Conservation (phyloP, 2,888 invertebrate genomes). For the Ormia ochracea region DNA sequence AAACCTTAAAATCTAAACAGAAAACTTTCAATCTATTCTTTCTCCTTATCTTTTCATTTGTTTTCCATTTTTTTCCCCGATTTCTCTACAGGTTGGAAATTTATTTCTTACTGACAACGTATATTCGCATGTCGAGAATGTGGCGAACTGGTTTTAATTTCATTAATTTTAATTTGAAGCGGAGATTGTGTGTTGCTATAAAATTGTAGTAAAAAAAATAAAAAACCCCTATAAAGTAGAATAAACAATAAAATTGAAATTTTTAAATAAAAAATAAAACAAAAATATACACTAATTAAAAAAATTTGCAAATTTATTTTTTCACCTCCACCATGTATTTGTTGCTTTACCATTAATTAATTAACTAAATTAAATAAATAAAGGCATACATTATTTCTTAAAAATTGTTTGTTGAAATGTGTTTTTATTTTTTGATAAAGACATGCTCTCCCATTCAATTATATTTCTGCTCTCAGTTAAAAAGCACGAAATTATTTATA, state of each 20-base stretch:
- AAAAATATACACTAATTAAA: slow-evolving; percentile 57
- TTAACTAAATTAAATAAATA: slow-evolving; percentile 25
- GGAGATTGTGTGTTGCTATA: slow-evolving; percentile 60
- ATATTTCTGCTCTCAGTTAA: too few relatives aligned
- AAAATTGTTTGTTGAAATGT: background rate
- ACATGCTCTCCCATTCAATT: background rate
- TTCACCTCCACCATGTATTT: slow-evolving; percentile 59
- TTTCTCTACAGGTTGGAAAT: slow-evolving; percentile 31
- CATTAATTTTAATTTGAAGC: slow-evolving; percentile 24
- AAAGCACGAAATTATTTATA: too few relatives aligned
- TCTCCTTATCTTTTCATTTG: background rate
- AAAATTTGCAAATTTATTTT: slow-evolving; percentile 60
- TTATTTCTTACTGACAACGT: slow-evolving; percentile 19
- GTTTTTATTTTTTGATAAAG: slow-evolving; percentile 11
- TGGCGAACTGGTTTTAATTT: slow-evolving; percentile 34
- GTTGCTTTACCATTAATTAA: slow-evolving; percentile 42
- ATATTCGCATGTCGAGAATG: slow-evolving; percentile 24
- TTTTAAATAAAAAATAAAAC: slow-evolving; percentile 51
- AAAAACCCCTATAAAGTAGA: slow-evolving; percentile 41
- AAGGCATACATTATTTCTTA: slow-evolving; percentile 24
- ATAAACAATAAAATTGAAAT: slow-evolving; percentile 53
- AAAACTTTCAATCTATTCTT: background rate
- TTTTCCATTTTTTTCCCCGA: background rate
- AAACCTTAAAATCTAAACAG: background rate
- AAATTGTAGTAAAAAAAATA: slow-evolving; percentile 55